Conservation (phyloP, 2,797 vertebrate species). For the Pseudotriccus pelzelni region DNA sequence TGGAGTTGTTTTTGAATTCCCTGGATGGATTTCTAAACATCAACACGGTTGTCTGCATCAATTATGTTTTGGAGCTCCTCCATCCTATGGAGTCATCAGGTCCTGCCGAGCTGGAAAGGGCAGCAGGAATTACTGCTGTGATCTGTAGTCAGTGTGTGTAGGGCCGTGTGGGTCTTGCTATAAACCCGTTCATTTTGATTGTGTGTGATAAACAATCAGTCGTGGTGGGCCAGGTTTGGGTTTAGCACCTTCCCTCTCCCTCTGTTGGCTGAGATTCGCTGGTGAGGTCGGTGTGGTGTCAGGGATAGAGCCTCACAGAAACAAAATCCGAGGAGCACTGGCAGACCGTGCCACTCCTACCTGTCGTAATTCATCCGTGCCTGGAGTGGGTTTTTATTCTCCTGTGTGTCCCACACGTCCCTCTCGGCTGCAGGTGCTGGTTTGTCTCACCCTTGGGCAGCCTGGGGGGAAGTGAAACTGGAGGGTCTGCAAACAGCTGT, state of each 20-base stretch:
- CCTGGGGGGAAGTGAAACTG: neutral
- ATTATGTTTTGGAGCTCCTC: neutral
- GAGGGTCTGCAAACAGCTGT: neutral
- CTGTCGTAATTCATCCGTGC: neutral
- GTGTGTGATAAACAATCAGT: neutral
- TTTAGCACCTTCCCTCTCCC: neutral
- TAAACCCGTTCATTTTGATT: neutral
- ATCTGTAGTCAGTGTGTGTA: fast-evolving
- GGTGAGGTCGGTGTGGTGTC: neutral
- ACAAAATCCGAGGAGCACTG: neutral
- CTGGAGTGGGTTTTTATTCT: neutral
- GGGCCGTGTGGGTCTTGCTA: neutral
- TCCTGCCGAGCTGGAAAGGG: neutral
- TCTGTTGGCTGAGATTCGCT: neutral
- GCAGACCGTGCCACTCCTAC: neutral
- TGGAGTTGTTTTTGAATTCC: slow-evolving; percentile 14
- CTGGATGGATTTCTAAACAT: slow-evolving; percentile 8
- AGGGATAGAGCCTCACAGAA: neutral
- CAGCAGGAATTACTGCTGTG: neutral
- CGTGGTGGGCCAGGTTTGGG: neutral
- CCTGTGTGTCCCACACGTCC: neutral
- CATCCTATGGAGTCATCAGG: neutral
- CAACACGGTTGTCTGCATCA: neutral
- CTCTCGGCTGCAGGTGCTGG: neutral
- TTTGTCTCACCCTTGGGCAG: neutral